phyloP scores from a whole-genome alignment of 2,888 invertebrate species.

The Hipparchia semele region DNA sequence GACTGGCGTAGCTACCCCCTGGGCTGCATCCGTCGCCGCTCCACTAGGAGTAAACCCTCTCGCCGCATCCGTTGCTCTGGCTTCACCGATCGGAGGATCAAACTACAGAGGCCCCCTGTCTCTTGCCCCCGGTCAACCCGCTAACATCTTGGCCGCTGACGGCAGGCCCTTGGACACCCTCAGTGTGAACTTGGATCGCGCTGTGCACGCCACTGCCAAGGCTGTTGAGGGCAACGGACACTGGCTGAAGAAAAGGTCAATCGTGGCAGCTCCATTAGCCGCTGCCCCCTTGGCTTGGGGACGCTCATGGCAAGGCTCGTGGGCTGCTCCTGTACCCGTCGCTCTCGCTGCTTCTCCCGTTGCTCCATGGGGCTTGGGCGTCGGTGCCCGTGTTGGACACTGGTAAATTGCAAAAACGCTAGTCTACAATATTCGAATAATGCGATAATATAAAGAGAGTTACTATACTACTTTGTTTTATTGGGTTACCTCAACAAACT shows the following conservation, averaged over 20 bases:
- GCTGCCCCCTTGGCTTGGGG: slow-evolving; percentile 32
- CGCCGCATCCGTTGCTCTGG: neutral
- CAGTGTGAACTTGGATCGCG: slow-evolving; percentile 74
- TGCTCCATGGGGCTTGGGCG: slow-evolving; percentile 25
- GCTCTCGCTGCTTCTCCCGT: slow-evolving; percentile 14
- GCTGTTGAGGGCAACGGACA: slow-evolving; percentile 48
- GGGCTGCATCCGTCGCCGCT: neutral
- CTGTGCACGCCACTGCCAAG: slow-evolving; percentile 69
- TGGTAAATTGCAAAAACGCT: slow-evolving; percentile 14
- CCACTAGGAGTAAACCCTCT: neutral
- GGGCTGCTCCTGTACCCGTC: slow-evolving; percentile 1
- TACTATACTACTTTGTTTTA: slow-evolving; percentile 12
- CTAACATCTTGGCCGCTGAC: slow-evolving; percentile 71
- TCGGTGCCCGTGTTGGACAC: slow-evolving; percentile 35
- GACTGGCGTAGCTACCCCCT: slow-evolving; percentile 11
- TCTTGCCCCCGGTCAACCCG: slow-evolving; percentile 72
- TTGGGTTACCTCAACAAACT: neutral
- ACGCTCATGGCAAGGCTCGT: slow-evolving; percentile 6
- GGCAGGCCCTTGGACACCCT: slow-evolving; percentile 77
- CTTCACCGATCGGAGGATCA: slow-evolving; percentile 48
- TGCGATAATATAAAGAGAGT: slow-evolving; percentile 8
- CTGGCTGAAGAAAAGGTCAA: slow-evolving; percentile 20
- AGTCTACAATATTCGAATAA: neutral
- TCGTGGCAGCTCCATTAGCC: slow-evolving; percentile 12
- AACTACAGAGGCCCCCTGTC: slow-evolving; percentile 75